Percentiles rank a stretch among this genome's conserved stretches.
Conservation (phyloP, 1,140 invertebrate genomes). For the Pristionchus pacificus region DNA sequence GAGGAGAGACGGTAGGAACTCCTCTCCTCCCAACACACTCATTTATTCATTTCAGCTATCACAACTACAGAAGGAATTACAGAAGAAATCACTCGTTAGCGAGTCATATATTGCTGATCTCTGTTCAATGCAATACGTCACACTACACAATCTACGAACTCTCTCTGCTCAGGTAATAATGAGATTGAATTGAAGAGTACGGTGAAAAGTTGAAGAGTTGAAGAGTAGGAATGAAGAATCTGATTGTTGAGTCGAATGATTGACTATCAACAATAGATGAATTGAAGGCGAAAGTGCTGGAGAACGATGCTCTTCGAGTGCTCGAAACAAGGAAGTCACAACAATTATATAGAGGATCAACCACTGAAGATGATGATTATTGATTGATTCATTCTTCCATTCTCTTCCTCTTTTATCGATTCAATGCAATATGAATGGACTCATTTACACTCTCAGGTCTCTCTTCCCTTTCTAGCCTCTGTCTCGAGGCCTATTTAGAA, state of each 20-base stretch:
- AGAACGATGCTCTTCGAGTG: conserved; percentile 43
- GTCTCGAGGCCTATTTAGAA: too few species aligned
- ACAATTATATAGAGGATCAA: background rate
- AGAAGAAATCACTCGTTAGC: conserved; percentile 94
- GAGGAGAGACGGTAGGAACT: conserved; percentile 74
- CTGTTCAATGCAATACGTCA: conserved; percentile 81
- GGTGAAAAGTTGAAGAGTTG: too few species aligned
- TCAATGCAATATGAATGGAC: too few species aligned
- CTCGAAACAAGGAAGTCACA: conserved; percentile 28
- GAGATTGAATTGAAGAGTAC: background rate
- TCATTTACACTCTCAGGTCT: background rate
- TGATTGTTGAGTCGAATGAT: too few species aligned
- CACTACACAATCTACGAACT: conserved; percentile 46
- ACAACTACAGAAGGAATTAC: conserved; percentile 83
- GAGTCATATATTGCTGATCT: conserved; percentile 87
- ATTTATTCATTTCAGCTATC: conserved; percentile 31
- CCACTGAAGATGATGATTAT: background rate
- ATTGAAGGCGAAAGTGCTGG: conserved; percentile 37
- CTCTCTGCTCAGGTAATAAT: conserved; percentile 38
- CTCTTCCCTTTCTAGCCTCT: background rate
- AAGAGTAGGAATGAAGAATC: too few species aligned
- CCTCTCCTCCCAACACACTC: background rate
- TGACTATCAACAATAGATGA: too few species aligned
- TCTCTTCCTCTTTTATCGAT: too few species aligned
- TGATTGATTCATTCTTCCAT: background rate